phyloP scores from a whole-genome alignment of 2,888 invertebrate species.

The Trisateles emortualis region DNA sequence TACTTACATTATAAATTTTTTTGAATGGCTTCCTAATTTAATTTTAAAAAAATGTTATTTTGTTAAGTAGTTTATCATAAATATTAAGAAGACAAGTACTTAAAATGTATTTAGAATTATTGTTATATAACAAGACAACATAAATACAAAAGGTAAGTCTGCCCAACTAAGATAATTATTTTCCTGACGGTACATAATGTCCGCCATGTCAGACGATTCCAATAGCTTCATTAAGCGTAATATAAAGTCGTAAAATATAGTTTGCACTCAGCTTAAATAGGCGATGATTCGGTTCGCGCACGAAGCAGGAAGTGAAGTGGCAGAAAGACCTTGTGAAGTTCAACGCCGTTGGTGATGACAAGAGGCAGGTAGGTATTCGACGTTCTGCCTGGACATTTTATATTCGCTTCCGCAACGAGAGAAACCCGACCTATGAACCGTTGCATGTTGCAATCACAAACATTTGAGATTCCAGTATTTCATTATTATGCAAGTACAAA shows the following conservation, averaged over 20 bases:
- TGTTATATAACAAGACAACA: too few species aligned
- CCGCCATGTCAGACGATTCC: neutral
- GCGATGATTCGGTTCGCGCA: constrained; percentile 54
- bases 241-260: constrained; percentile 19
- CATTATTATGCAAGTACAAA: constrained; percentile 52
- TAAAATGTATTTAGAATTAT: too few species aligned
- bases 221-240: constrained; percentile 4
- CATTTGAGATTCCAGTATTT: constrained; percentile 45
- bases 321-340: constrained; percentile 72
- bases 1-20: too few species aligned
- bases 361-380: constrained; percentile 48
- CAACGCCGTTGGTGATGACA: constrained; percentile 67
- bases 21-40: too few species aligned
- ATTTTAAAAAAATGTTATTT: too few species aligned
- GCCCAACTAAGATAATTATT: too few species aligned
- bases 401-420: constrained; percentile 69
- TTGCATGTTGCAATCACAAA: constrained; percentile 53
- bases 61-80: too few species aligned
- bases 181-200: too few species aligned
- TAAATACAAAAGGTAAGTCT: too few species aligned
- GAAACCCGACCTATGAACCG: constrained; percentile 73
- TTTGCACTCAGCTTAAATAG: constrained; percentile 53
- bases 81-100: too few species aligned
- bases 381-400: constrained; percentile 51
- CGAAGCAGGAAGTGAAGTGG: constrained; percentile 66